Evolutionary conservation across 2,113 vertebrate genomes (phyloP).

Genomic region (Psittacula cyanocephala): DNA sequence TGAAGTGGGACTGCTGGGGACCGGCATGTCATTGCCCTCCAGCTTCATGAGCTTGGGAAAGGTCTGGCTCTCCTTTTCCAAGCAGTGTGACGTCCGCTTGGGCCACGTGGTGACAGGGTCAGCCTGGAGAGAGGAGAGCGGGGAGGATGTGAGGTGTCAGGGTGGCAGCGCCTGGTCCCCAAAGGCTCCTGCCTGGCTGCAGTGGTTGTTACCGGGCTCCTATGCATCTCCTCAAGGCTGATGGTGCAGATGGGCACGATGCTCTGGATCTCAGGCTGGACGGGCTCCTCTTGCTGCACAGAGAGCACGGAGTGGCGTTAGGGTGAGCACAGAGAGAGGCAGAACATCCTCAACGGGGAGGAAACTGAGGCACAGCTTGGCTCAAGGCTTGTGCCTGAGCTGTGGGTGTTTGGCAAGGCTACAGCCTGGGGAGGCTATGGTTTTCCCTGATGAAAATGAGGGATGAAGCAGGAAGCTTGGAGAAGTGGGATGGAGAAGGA

Average conservation of each 20-base stretch:
- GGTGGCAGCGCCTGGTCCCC: background rate
- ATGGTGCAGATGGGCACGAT: background rate
- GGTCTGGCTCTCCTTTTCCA: background rate
- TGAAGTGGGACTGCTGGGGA: rapidly evolving
- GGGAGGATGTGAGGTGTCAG: rapidly evolving
- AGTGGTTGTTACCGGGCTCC: background rate
- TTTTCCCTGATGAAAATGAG: rapidly evolving
- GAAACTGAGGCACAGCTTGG: background rate
- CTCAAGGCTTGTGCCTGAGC: background rate
- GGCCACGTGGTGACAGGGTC: rapidly evolving
- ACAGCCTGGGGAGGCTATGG: rapidly evolving
- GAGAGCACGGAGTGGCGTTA: background rate
- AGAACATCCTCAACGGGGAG: background rate
- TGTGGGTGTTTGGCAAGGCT: background rate
- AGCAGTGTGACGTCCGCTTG: background rate
- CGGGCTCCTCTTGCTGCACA: background rate
- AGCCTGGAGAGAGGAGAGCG: background rate
- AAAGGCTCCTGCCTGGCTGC: background rate
- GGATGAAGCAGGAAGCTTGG: background rate
- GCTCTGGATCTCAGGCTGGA: background rate
- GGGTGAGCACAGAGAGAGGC: background rate
- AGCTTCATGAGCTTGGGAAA: constrained; percentile 59
- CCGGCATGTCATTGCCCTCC: background rate
- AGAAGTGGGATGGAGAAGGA: background rate
- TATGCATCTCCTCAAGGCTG: background rate